Evolutionary conservation across 2,888 invertebrate genomes (phyloP), one percentile per base, ranked within the genome.

Genomic region (Lasioglossum pauxillum): DNA sequence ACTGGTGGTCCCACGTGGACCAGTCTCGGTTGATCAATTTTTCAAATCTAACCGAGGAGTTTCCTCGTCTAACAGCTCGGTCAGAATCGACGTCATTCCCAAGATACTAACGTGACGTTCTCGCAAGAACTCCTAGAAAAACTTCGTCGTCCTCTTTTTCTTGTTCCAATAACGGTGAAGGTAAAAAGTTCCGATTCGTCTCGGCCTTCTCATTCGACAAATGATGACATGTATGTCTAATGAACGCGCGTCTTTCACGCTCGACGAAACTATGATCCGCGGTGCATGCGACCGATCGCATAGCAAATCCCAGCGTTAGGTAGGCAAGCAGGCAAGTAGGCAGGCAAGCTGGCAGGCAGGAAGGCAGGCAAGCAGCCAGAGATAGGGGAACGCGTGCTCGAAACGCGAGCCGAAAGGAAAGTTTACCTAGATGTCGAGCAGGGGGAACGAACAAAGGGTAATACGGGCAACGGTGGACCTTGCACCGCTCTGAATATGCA

Each of bases 401-500:
- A 64, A 49, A 38, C 60, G 72, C 64, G 82, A 53, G 79, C 60
- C 78, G 78, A 78, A 67, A 83, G 85, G 80, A 80, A 80, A 78
- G 84, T 77, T 86, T 85, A 64, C 71, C 46, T 57, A 31, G 69
- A 60, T 49, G 78, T 73, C 73, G 75, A n/a, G 73, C 78, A 87
- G 83, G 87, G 89, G 80, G 86, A 78, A 87, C 85, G 92, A 83
- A 90, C 88, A 89, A 90, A 90, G 83, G 85, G 84, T 84, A 80
- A 82, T 86, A 79, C 76, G 83, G 80, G 82, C 78, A 78, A 75
- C 80, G 86, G 79, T 87, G 91, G 92, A 93, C 93, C 92, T 93
- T 92, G 92, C 88, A 92, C 90, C 88, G 89, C 79, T 85, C 88
- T 94, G 93, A 94, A 94, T 94, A 94, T 94, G 93, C 93, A 94